Evolutionary conservation across 2,113 vertebrate genomes (phyloP), one percentile per base, ranked within the genome.

Genomic region (Carlito syrichta): DNA sequence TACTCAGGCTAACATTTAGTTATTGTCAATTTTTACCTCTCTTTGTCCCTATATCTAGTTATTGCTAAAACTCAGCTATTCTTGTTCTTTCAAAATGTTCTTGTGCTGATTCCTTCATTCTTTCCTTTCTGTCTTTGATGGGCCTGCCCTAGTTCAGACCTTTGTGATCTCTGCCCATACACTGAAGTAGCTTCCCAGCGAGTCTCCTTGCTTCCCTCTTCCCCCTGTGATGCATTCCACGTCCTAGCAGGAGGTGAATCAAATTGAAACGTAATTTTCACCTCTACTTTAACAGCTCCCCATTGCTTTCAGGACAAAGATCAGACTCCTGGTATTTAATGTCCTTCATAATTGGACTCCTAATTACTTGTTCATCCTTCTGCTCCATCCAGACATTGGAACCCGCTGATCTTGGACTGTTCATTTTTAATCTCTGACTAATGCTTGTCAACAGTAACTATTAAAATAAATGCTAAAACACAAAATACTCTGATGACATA

Each of bases 211-310:
- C 8, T 16, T 23, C 63, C 1, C 8, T 77, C 14, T 62, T 19
- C 38, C 60, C 60, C 45, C 58, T 3, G 2, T 0, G 5, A 12
- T 7, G 11, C 3, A 0, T n/a, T 48, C 82, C 19, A 0, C 2
- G 63, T 32, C 2, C 60, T n/a, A 2, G 73, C 48, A 17, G 83
- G 63, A 52, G 82, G 56, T 0, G 43, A 32, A 5, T 74, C 73
- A 35, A 0, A 14, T 2, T 8, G 45, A 32, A n/a, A 38, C 19
- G 0, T 12, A 0, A 20, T 50, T n/a, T 43, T 78, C 60, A 2
- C 68, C 27, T 68, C 5, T 3, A 3, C 77, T 45, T 11, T 16
- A 11, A 3, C 45, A 30, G 62, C 76, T 54, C 38, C 74, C 52
- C 0, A 20, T 69, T 6, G 60, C 76, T 86, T 54, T 56, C 13